A percentile compares a stretch with the other conserved stretches of the same genome.
These are phyloP conservation scores for Lepus townsendii DNA, from an alignment of 2,797 vertebrate genomes.

Conservation along the genomic window DNA sequence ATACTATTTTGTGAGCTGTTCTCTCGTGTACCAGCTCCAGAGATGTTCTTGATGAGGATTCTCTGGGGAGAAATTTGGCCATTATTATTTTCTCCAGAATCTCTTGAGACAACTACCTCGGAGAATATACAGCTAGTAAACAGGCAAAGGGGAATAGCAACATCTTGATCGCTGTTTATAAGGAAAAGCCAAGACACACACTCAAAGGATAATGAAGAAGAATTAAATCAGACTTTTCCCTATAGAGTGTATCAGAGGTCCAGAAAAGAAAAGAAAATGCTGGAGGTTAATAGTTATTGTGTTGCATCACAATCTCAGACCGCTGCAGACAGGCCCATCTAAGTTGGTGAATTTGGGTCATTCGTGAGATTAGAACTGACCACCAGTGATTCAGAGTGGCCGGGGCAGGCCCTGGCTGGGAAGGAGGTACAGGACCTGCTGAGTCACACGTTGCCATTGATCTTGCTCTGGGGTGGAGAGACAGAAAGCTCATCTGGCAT, in stretches of 20 bases:
- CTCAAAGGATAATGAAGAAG: not conserved
- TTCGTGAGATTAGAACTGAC: not conserved
- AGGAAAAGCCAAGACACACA: constrained; percentile 43
- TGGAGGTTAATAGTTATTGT: not conserved
- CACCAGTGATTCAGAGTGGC: not conserved
- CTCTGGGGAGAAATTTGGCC: constrained; percentile 26
- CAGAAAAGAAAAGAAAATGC: not conserved
- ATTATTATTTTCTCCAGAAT: constrained; percentile 67
- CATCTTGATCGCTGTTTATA: not conserved
- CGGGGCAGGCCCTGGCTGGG: not conserved
- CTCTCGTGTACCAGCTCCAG: not conserved
- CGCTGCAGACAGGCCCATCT: not conserved
- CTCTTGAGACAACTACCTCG: constrained; percentile 42
- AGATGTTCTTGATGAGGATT: constrained; percentile 59
- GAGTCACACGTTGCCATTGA: not conserved
- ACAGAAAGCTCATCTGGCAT: not conserved
- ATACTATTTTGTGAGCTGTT: not conserved
- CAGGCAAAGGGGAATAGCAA: constrained; percentile 54
- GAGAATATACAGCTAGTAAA: constrained; percentile 53
- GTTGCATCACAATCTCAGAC: not conserved
- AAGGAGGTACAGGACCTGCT: rapidly evolving
- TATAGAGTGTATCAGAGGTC: not conserved
- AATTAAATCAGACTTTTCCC: constrained; percentile 57
- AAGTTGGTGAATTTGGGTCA: not conserved
- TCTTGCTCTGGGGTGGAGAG: not conserved